Evolutionary conservation across 2,113 vertebrate species (phyloP).

Genomic region (Chamaetylas fuelleborni): DNA sequence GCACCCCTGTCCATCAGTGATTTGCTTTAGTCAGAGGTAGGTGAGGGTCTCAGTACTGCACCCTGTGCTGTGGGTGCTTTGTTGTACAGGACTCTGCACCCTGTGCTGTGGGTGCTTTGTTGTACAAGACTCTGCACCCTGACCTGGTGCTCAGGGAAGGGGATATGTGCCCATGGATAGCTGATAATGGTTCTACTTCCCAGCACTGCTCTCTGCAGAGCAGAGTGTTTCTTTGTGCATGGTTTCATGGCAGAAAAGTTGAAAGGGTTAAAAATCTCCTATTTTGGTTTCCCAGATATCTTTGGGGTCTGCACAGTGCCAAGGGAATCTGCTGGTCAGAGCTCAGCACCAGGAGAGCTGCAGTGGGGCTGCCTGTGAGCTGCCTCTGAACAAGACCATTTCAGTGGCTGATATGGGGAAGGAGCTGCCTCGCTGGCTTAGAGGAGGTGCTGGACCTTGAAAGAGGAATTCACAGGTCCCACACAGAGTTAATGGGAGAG

Average conservation of each 20-base stretch:
- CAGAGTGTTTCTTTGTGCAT: not conserved
- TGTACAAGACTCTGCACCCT: not conserved
- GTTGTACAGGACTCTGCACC: accelerated
- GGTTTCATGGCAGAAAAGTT: not conserved
- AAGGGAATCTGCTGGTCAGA: not conserved
- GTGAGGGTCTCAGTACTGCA: not conserved
- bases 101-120: not conserved
- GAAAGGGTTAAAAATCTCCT: not conserved
- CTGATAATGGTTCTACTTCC: not conserved
- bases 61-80: not conserved
- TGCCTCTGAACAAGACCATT: not conserved
- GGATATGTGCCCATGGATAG: not conserved
- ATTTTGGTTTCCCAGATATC: accelerated
- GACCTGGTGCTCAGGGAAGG: not conserved
- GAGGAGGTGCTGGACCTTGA: not conserved
- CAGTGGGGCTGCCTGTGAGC: not conserved
- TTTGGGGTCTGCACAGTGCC: not conserved
- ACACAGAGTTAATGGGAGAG: not conserved
- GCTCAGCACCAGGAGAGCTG: not conserved
- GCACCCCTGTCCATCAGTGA: not conserved
- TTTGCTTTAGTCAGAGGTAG: not conserved
- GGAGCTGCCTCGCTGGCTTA: not conserved
- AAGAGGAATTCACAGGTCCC: accelerated
- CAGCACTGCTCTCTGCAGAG: not conserved
- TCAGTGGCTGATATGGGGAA: not conserved